Evolutionary conservation across 2,797 vertebrate genomes (phyloP).

Genomic region (Natrix natrix): DNA sequence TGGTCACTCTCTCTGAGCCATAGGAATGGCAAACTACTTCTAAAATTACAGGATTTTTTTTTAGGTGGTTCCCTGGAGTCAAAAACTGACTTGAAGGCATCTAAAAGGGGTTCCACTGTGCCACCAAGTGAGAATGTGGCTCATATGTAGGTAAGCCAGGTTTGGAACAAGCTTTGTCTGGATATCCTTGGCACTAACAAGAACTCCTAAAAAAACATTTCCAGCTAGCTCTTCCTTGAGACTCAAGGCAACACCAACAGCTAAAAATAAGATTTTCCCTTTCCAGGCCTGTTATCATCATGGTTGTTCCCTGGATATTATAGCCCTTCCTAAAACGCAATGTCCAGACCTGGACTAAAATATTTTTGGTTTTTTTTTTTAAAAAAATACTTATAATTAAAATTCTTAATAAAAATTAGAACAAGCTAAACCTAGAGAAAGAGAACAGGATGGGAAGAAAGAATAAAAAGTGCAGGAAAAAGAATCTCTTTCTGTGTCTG

Average conservation of each 20-base stretch:
- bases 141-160: neutral
- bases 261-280: neutral
- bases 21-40: neutral
- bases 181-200: neutral
- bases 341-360: neutral
- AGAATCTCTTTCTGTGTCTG: neutral
- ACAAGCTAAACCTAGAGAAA: neutral
- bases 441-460: neutral
- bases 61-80: neutral
- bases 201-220: neutral
- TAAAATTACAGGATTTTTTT: neutral
- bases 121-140: neutral
- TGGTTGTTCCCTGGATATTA: neutral
- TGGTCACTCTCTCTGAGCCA: neutral
- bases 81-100: neutral
- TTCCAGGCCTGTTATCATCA: neutral
- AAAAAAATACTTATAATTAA: neutral
- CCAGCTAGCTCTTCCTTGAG: neutral
- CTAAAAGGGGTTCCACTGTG: neutral
- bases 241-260: neutral
- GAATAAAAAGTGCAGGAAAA: neutral
- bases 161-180: neutral
- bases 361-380: neutral
- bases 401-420: neutral
- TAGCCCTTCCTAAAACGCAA: neutral